Base-by-base conservation (phyloP, 2,888 invertebrate species). In the Philereme vetulata region DNA sequence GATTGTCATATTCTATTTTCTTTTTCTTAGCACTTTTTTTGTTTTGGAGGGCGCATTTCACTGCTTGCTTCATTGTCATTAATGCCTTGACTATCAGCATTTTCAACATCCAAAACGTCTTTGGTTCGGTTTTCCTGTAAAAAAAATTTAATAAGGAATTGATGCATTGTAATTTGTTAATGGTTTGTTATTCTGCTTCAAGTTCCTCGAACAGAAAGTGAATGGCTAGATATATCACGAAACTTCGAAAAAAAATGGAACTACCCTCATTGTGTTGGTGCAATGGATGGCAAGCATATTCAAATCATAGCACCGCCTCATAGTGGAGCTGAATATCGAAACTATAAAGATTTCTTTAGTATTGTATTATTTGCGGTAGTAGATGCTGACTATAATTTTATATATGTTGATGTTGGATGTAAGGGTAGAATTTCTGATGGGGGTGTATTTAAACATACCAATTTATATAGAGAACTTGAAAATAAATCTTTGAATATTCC, bases 301-400 rank as follows among this genome's bases (percentile, higher is more conserved):
- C 49, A 52, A 36, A 44, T 68, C 32, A 62, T 62, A 38, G 53
- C 65, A 51, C 67, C 66, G 4, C 38, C 52, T 5, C 47, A 60
- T 9, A 52, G 60, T 56, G 60, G 60, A 44, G 56, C 38, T 48
- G 48, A 62, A 36, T 60, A 95, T 95, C 46, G 46, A 38, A 47
- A 46, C 33, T 50, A 50, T 32, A 50, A 50, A 42, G 32, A 40
- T 42, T 50, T 50, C 42, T 32, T 40, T 42, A 50, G 50, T 32
- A 50, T 50, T 32, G 50, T 50, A 32, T 32, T 40, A 32, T 40
- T 50, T 50, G 50, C 32, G 32, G 40, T 50, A 50, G 50, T 50
- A 32, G 50, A 50, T 50, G 50, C 40, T 50, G 42, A 32, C 33
- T 40, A 50, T 32, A 40, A 50, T 40, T 40, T 50, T 50, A 32